These are phyloP conservation scores for Pristionchus entomophagus DNA, from an alignment of 2,888 invertebrate genomes.

Conservation along the genomic window DNA sequence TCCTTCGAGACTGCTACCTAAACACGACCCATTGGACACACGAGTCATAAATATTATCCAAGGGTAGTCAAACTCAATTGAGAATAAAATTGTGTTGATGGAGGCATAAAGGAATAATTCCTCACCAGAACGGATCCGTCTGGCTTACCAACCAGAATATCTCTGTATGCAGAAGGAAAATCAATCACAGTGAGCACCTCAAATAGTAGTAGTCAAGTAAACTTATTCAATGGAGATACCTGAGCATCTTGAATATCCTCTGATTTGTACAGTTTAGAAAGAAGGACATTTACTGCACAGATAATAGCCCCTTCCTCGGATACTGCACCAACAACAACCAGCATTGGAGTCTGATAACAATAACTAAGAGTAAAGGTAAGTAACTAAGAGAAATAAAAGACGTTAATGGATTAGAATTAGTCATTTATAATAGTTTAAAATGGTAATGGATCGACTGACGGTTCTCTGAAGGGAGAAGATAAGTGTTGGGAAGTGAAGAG, in stretches of 20 bases:
- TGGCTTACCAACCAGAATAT: constrained; percentile 31
- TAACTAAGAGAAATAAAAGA: not conserved
- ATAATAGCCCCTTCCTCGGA: constrained; percentile 37
- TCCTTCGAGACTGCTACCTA: constrained; percentile 44
- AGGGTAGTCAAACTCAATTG: too few species aligned
- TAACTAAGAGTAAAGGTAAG: not conserved
- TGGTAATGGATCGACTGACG: not conserved
- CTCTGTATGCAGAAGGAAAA: constrained; percentile 35
- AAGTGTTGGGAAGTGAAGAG: constrained; percentile 43
- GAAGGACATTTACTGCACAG: constrained; percentile 21
- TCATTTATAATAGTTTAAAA: not conserved
- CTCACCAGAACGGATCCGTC: constrained; percentile 37
- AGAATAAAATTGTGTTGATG: too few species aligned
- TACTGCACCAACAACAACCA: constrained; percentile 33
- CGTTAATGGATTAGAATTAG: too few species aligned
- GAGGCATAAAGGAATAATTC: not conserved
- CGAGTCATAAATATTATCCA: not conserved
- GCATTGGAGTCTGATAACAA: constrained; percentile 41
- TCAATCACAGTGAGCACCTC: constrained; percentile 44
- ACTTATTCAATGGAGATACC: not conserved
- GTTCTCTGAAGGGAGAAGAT: constrained; percentile 38
- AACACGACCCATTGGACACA: not conserved
- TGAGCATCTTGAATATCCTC: constrained; percentile 34
- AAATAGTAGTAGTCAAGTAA: too few species aligned
- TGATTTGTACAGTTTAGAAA: constrained; percentile 15